Conservation (phyloP, 2,888 invertebrate species). For the Lasioglossum oenotherae region DNA sequence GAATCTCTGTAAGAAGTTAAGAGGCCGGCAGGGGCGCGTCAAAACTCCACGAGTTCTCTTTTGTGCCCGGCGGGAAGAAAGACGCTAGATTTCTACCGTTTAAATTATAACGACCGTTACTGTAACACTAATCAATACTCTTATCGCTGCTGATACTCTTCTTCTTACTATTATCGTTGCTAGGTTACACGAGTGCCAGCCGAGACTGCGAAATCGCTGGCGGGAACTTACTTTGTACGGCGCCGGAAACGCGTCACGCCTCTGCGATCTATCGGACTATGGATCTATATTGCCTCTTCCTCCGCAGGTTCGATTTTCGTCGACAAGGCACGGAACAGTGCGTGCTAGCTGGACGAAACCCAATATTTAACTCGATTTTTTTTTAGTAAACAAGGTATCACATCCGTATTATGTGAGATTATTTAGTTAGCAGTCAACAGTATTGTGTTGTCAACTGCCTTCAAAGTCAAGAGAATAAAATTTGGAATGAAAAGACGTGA, state of each 20-base stretch:
- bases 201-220: conserved; percentile 26
- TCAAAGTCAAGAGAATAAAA: too few species aligned
- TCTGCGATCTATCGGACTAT: conserved; percentile 24
- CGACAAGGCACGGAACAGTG: not conserved
- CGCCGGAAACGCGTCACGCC: not conserved
- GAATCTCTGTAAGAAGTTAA: conserved; percentile 10
- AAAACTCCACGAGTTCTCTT: not conserved
- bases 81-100: conserved; percentile 60
- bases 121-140: conserved; percentile 55
- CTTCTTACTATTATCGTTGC: conserved; percentile 62
- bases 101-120: conserved; percentile 57
- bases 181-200: conserved; percentile 44
- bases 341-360: not conserved
- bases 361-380: not conserved
- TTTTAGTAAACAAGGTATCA: too few species aligned
- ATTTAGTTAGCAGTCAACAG: not conserved
- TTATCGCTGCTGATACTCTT: conserved; percentile 64
- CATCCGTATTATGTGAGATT: too few species aligned
- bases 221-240: conserved; percentile 29
- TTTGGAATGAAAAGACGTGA: not conserved
- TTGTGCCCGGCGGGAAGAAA: conserved; percentile 11
- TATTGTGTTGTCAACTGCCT: not conserved
- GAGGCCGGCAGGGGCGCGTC: conserved; percentile 6
- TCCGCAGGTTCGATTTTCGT: not conserved
- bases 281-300: conserved; percentile 36